These are phyloP conservation scores for Callionymus lyra DNA, from an alignment of 2,113 vertebrate species.

Conservation along the genomic window DNA sequence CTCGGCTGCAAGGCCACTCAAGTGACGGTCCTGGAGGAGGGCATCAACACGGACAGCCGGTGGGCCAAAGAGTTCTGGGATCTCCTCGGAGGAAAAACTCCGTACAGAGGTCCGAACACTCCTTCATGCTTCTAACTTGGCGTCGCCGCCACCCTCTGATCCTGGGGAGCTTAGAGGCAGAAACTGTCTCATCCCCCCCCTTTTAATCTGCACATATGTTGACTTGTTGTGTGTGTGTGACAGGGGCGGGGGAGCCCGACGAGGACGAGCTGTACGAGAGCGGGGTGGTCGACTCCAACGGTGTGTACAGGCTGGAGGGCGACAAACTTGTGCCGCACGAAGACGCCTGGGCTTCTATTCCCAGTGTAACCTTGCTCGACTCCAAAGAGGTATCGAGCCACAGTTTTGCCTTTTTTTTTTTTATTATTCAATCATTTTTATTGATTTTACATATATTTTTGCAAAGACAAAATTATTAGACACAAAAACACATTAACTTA, in stretches of 20 bases:
- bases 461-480: no score
- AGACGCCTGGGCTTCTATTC: slow-evolving; percentile 69
- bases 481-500: no score
- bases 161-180: background rate
- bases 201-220: background rate
- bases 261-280: slow-evolving; percentile 74
- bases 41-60: slow-evolving; percentile 65
- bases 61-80: slow-evolving; percentile 72
- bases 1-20: slow-evolving; percentile 70
- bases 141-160: background rate
- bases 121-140: background rate
- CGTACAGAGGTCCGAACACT: slow-evolving; percentile 59
- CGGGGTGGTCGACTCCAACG: slow-evolving; percentile 64
- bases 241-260: slow-evolving; percentile 69
- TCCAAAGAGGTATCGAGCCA: slow-evolving; percentile 64
- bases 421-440: no score
- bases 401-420: background rate
- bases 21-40: slow-evolving; percentile 70
- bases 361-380: slow-evolving; percentile 65
- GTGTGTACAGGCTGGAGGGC: slow-evolving; percentile 64
- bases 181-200: slow-evolving; percentile 1
- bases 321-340: slow-evolving; percentile 69
- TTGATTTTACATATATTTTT: no score
- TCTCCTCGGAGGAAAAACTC: slow-evolving; percentile 63
- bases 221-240: slow-evolving; percentile 9